phyloP scores from a whole-genome alignment of 1,140 invertebrate genomes.

The Zaprionus lachaisei region DNA sequence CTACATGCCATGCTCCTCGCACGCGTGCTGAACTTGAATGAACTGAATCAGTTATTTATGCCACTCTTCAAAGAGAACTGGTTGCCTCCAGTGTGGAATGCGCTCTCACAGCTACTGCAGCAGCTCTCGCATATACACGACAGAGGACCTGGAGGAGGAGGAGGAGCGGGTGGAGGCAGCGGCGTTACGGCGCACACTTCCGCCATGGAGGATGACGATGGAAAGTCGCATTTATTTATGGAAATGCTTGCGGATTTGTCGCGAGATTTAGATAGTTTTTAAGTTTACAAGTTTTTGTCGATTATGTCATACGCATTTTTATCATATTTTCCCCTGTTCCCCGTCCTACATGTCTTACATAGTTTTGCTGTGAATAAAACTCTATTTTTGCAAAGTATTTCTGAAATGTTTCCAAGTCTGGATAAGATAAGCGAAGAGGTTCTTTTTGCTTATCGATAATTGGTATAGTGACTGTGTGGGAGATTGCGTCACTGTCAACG shows the following conservation, averaged over 20 bases:
- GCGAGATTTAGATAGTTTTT: slow-evolving; percentile 78
- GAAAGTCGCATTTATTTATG: slow-evolving; percentile 78
- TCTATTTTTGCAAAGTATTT: slow-evolving; percentile 41
- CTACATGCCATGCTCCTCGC: slow-evolving; percentile 53
- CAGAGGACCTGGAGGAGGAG: background rate
- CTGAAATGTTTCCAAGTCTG: slow-evolving; percentile 8
- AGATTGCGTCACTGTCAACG: slow-evolving; percentile 35
- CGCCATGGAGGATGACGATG: slow-evolving; percentile 50
- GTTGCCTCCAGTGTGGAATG: slow-evolving; percentile 49
- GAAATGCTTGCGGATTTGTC: slow-evolving; percentile 80
- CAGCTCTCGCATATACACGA: slow-evolving; percentile 50
- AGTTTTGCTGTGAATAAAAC: slow-evolving; percentile 43
- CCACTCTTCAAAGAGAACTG: slow-evolving; percentile 71
- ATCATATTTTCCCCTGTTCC: slow-evolving; percentile 1
- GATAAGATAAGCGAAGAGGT: slow-evolving; percentile 37
- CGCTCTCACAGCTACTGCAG: slow-evolving; percentile 63
- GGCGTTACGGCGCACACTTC: background rate
- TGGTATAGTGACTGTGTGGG: slow-evolving; percentile 1
- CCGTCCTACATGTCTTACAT: background rate
- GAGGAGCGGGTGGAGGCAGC: background rate
- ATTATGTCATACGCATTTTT: slow-evolving; percentile 48
- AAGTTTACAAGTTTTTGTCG: slow-evolving; percentile 29
- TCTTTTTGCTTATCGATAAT: slow-evolving; percentile 28
- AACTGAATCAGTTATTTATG: slow-evolving; percentile 67
- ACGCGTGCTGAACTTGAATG: slow-evolving; percentile 48